Percentiles rank a stretch among this genome's conserved stretches.
phyloP scores from a whole-genome alignment of 2,888 invertebrate genomes.

The Drosophila algonquin region DNA sequence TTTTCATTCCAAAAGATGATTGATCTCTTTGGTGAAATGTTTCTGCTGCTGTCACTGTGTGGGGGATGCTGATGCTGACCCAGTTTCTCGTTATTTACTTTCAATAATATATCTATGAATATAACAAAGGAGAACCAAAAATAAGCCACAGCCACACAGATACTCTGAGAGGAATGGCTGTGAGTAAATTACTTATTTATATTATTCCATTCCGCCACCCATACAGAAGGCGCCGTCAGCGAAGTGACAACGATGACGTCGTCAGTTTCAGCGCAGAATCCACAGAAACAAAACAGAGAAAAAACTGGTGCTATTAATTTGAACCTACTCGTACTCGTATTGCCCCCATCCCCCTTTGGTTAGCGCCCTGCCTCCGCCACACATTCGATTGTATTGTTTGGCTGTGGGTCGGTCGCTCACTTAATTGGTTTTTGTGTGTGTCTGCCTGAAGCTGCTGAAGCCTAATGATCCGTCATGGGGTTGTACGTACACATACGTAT shows the following conservation, averaged over 20 bases:
- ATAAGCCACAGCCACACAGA: conserved; percentile 31
- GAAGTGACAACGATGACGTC: conserved; percentile 64
- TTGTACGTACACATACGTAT: conserved; percentile 59
- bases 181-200: conserved; percentile 50
- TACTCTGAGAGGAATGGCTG: conserved; percentile 23
- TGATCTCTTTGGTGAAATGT: too few relatives aligned
- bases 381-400: conserved; percentile 56
- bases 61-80: conserved; percentile 57
- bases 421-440: conserved; percentile 59
- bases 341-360: conserved; percentile 5
- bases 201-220: conserved; percentile 25
- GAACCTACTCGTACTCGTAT: conserved; percentile 26
- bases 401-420: conserved; percentile 27
- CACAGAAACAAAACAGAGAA: conserved; percentile 12
- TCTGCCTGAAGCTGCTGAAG: conserved; percentile 20
- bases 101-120: conserved; percentile 68
- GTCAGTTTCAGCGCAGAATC: conserved; percentile 27
- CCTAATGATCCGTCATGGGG: conserved; percentile 48
- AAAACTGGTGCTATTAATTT: conserved; percentile 62
- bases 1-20: conserved; percentile 54
- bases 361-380: neutral
- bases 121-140: conserved; percentile 41
- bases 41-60: conserved; percentile 2
- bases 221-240: conserved; percentile 53
- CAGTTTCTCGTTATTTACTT: conserved; percentile 64